Evolutionary conservation across 2,888 invertebrate genomes (phyloP).

Genomic region (Macroteleia sp.): DNA sequence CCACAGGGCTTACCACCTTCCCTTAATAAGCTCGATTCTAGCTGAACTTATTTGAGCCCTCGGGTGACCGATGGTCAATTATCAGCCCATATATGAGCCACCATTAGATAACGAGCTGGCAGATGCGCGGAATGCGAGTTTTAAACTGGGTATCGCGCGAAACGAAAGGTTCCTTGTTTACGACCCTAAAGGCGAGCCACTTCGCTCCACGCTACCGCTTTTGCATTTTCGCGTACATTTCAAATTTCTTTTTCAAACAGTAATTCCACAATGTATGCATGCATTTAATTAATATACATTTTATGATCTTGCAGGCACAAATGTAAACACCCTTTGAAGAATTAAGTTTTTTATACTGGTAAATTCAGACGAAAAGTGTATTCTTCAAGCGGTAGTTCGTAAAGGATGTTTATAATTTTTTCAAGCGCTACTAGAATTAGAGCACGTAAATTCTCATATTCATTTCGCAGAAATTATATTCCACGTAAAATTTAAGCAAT

Average conservation of each 20-base stretch:
- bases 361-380: too few relatives aligned
- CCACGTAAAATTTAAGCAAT: too few relatives aligned
- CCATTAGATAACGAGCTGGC: constrained; percentile 83
- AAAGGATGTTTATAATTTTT: too few relatives aligned
- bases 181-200: constrained; percentile 62
- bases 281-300: too few relatives aligned
- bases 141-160: constrained; percentile 49
- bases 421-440: too few relatives aligned
- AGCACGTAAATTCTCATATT: too few relatives aligned
- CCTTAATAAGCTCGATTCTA: constrained; percentile 78
- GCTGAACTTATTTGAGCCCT: constrained; percentile 73
- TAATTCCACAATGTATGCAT: not conserved
- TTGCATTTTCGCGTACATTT: constrained; percentile 13
- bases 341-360: too few relatives aligned
- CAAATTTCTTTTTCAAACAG: not conserved
- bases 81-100: constrained; percentile 78
- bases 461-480: too few relatives aligned
- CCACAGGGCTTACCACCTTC: constrained; percentile 54
- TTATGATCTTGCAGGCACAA: too few relatives aligned
- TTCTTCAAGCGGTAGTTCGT: too few relatives aligned
- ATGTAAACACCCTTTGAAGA: too few relatives aligned
- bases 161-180: constrained; percentile 69
- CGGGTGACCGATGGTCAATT: constrained; percentile 77
- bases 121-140: constrained; percentile 73
- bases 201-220: constrained; percentile 39